Base-by-base conservation (phyloP, 1,140 invertebrate genomes). In the Monomorium pharaonis region DNA sequence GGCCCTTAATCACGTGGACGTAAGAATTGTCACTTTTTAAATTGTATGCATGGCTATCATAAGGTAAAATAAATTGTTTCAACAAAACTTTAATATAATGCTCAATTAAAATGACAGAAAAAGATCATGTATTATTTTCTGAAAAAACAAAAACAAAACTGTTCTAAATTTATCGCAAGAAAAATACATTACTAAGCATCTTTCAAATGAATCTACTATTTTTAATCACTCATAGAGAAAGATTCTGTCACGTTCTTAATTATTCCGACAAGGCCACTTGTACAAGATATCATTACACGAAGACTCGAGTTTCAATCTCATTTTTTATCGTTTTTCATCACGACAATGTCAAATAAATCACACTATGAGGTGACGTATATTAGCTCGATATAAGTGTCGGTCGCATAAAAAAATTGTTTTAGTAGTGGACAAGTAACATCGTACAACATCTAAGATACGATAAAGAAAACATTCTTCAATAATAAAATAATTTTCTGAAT, bases 211-310 rank as follows among this genome's bases (percentile, higher is more conserved):
- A 51, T 78, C 27, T 78, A 14, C 44, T 51, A 37, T 78, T 65
- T 47, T 78, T 49, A 51, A 49, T 24, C 42, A 37, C 6, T 49
- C 56, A 16, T 14, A n/a, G 44, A 78, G 10, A 37, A 3, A 49
- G 21, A 18, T 62, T 4, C 44, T 33, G 33, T 47, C 27, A 30
- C 33, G n/a, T 3, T n/a, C 65, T 78, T 51, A 65, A 65, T 78
- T 78, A 51, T n/a, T 37, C 44, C 3, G n/a, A n/a, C n/a, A 10
- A 65, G 76, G 76, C 27, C 76, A 18, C 3, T 77, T 77, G 63
- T 33, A 85, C 72, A 44, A 70, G 51, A 16, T 84, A 77, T 84
- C 54, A 75, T 77, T n/a, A n/a, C 70, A 72, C 51, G 21, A 78
- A 78, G 85, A 81, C 18, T 27, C 51, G n/a, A 83, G 78, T 65